phyloP scores from a whole-genome alignment of 2,113 vertebrate genomes.

The Melanostigma gelatinosum region DNA sequence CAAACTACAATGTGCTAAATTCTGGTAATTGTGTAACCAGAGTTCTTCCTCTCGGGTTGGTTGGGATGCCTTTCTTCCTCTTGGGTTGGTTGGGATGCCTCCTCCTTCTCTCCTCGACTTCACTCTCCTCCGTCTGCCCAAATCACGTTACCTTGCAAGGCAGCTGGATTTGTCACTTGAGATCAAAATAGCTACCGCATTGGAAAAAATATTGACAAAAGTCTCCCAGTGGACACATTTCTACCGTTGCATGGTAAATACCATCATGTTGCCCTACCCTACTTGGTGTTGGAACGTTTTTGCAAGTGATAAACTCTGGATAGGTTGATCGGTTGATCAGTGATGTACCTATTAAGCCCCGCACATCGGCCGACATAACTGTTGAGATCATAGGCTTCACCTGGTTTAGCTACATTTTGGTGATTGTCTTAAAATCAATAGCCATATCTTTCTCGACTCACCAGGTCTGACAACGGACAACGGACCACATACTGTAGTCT shows the following conservation, averaged over 20 bases:
- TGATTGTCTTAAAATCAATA: neutral
- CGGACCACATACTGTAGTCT: neutral
- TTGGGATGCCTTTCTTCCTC: neutral
- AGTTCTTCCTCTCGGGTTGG: neutral
- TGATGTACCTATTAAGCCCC: neutral
- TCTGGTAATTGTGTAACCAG: neutral
- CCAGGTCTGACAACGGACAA: neutral
- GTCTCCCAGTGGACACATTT: neutral
- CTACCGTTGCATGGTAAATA: neutral
- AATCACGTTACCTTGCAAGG: neutral
- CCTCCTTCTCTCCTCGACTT: neutral
- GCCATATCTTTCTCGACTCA: neutral
- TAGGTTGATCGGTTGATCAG: neutral
- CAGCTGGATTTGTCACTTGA: neutral
- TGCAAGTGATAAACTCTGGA: neutral
- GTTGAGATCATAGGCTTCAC: neutral
- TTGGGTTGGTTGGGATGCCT: neutral
- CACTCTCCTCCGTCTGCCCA: neutral
- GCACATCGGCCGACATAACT: neutral
- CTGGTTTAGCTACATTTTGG: neutral
- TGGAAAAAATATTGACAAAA: neutral
- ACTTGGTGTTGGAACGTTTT: neutral
- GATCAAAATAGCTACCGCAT: neutral
- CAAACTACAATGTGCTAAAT: neutral
- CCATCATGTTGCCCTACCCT: neutral